Evolutionary conservation across 2,888 invertebrate genomes (phyloP).

Genomic region (Melitaea athalia): DNA sequence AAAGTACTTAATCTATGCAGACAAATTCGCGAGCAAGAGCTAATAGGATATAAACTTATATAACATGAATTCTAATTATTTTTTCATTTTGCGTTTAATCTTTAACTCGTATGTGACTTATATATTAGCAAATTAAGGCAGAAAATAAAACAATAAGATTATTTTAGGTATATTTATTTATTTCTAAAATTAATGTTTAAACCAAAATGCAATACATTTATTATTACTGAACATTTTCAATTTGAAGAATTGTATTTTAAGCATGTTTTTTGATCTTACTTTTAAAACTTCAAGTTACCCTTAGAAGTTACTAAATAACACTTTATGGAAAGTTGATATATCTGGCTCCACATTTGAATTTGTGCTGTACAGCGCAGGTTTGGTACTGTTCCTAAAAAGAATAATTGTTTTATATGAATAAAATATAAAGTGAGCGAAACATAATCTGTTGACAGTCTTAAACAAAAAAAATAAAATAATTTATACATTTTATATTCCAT

Average conservation of each 20-base stretch:
- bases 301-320: constrained; percentile 81
- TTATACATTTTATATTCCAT: too few relatives aligned
- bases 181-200: neutral
- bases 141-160: neutral
- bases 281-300: neutral
- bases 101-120: neutral
- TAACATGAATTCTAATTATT: too few relatives aligned
- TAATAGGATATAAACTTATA: too few relatives aligned
- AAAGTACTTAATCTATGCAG: too few relatives aligned
- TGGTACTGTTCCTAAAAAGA: constrained; percentile 63
- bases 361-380: constrained; percentile 73
- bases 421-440: neutral
- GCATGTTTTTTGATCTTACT: neutral
- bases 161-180: neutral
- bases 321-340: constrained; percentile 87
- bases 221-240: neutral
- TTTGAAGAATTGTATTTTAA: neutral
- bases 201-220: neutral
- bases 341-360: constrained; percentile 85
- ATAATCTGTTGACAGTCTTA: neutral
- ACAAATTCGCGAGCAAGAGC: too few relatives aligned
- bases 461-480: too few relatives aligned
- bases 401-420: neutral
- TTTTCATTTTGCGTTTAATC: neutral
- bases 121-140: neutral